phyloP scores from a whole-genome alignment of 2,888 invertebrate genomes.

The Pammene aurita region DNA sequence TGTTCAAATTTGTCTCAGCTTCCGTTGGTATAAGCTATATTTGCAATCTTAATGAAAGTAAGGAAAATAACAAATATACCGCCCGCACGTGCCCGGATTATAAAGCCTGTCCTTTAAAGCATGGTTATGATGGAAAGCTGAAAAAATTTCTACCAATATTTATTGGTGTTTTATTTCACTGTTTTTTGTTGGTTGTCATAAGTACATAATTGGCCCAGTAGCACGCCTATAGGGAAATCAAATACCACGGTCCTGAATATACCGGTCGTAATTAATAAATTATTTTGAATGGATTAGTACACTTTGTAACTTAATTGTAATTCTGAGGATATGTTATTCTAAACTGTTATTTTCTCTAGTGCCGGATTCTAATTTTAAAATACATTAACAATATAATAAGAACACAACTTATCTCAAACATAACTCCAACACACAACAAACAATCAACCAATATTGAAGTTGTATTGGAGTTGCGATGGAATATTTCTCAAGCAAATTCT shows the following conservation, averaged over 20 bases:
- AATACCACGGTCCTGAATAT: neutral
- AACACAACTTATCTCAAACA: too few species aligned
- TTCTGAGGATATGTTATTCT: too few species aligned
- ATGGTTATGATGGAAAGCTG: neutral
- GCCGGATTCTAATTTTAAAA: too few species aligned
- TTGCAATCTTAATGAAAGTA: constrained; percentile 17
- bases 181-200: neutral
- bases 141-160: neutral
- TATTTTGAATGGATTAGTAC: neutral
- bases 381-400: too few species aligned
- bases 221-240: constrained; percentile 4
- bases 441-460: too few species aligned
- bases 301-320: neutral
- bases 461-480: too few species aligned
- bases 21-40: constrained; percentile 7
- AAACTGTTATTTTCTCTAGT: too few species aligned
- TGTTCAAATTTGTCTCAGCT: constrained; percentile 20
- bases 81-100: neutral
- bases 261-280: constrained; percentile 2
- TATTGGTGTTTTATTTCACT: neutral
- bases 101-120: neutral
- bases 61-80: constrained; percentile 6
- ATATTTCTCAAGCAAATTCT: too few species aligned
- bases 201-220: neutral
- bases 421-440: too few species aligned